A percentile compares a stretch with the other conserved stretches of the same genome.
These are phyloP conservation scores for Catotricha subobsoleta DNA, from an alignment of 2,888 invertebrate genomes.

Conservation along the genomic window DNA sequence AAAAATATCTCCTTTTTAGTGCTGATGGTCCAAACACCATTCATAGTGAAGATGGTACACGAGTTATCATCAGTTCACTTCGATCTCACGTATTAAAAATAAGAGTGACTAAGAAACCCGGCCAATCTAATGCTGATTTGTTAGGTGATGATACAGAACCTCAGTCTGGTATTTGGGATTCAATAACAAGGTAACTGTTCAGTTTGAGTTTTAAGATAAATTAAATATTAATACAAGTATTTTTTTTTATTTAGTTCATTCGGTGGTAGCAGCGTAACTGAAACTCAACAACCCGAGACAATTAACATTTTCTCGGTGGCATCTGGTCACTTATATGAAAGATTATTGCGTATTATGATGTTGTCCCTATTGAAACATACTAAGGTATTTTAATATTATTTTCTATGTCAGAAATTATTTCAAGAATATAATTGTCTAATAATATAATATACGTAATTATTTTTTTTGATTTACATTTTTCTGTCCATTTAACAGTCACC, in stretches of 20 bases:
- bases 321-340: conserved; percentile 94
- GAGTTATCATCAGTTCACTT: conserved; percentile 25
- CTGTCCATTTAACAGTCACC: conserved; percentile 35
- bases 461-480: conserved; percentile 1
- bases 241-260: conserved; percentile 4
- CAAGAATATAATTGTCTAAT: background rate
- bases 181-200: conserved; percentile 60
- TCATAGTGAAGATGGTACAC: conserved; percentile 22
- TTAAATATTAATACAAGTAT: background rate
- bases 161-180: conserved; percentile 72
- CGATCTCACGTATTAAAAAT: conserved; percentile 82
- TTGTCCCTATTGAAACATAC: conserved; percentile 90
- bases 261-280: conserved; percentile 47
- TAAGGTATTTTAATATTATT: conserved; percentile 29
- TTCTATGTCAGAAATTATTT: background rate
- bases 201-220: conserved; percentile 14
- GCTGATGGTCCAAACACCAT: conserved; percentile 35
- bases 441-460: background rate
- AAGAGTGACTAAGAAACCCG: conserved; percentile 78
- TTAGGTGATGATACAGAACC: conserved; percentile 60
- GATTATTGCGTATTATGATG: conserved; percentile 98
- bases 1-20: conserved; percentile 14
- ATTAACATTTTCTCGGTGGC: conserved; percentile 97
- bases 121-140: conserved; percentile 70
- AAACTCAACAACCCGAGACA: conserved; percentile 43